phyloP scores from a whole-genome alignment of 1,140 invertebrate genomes.

The Caligus rogercresseyi region DNA sequence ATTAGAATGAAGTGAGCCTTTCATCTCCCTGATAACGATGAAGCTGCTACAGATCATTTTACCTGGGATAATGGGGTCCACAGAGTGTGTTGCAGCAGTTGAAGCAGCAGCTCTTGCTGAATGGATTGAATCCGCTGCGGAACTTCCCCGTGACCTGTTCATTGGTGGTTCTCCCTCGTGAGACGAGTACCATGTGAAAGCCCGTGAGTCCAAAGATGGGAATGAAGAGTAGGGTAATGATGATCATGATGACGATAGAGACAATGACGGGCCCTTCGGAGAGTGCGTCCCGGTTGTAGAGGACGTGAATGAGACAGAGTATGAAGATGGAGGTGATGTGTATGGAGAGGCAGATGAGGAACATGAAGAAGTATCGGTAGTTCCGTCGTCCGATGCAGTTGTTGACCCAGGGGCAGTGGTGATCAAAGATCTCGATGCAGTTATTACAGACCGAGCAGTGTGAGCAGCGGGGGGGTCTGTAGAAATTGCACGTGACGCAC shows the following conservation, averaged over 20 bases:
- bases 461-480: conserved; percentile 89
- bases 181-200: conserved; percentile 92
- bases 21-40: not conserved
- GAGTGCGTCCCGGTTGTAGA: conserved; percentile 50
- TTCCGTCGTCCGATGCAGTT: conserved; percentile 98
- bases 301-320: conserved; percentile 73
- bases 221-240: conserved; percentile 75
- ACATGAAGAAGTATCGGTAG: conserved; percentile 96
- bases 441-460: conserved; percentile 98
- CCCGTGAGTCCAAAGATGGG: conserved; percentile 92
- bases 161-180: conserved; percentile 96
- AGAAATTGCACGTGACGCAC: conserved; percentile 99
- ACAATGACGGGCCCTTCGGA: conserved; percentile 40
- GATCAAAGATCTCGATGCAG: conserved; percentile 99
- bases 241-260: conserved; percentile 65
- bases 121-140: conserved; percentile 89
- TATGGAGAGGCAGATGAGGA: conserved; percentile 80
- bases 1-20: not conserved
- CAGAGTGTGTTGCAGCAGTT: conserved; percentile 91
- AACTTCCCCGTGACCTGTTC: conserved; percentile 99
- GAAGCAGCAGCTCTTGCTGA: conserved; percentile 73
- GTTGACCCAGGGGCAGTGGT: conserved; percentile 99
- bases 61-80: conserved; percentile 92
- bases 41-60: conserved; percentile 21
- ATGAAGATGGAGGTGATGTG: conserved; percentile 95